Evolutionary conservation across 2,888 invertebrate species (phyloP), one percentile per base, ranked within the genome.

Genomic region (Trachelus iudaicus): DNA sequence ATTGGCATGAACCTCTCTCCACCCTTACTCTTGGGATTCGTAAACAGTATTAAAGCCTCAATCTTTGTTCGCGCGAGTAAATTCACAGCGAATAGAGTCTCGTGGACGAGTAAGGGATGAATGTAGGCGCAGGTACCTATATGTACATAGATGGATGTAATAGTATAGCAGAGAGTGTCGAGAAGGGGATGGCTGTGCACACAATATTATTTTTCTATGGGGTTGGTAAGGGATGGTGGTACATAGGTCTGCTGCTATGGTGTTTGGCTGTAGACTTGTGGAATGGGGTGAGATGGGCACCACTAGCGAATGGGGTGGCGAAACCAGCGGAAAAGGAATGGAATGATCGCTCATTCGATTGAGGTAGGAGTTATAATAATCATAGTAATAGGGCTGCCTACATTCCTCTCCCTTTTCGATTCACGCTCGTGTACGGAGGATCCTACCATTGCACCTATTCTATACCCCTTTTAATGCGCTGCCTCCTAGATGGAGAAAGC

Each of bases 41-140:
- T 85, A 88, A 88, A 88, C 87, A 88, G 85, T 84, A 87, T 87
- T 87, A 87, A 87, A 86, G 85, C 84, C 87, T 86, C 86, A 86
- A 88, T 87, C 88, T 88, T 88, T 86, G 86, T 85, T 86, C 86
- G 83, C 83, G 83, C 84, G 85, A 85, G 84, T 79, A 83, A 84
- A 83, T 81, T 84, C 82, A 80, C 83, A 77, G 80, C 79, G 82
- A 83, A 81, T 81, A 77, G 77, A 80, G 77, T 69, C 69, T 56
- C 71, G 12, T 69, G 75, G 30, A 40, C 69, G 78, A 71, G 71
- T 35, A 69, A 75, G 75, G 71, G 69, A 40, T n/a, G 73, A 73
- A 56, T 56, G 9, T 23, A 23, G 56, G 23, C 23, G 56, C 56
- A 56, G 56, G 56, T 23, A 56, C 23, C 9, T 56, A 56, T 56